Evolutionary conservation across 2,113 vertebrate species (phyloP).

Genomic region (Lethenteron reissneri): DNA sequence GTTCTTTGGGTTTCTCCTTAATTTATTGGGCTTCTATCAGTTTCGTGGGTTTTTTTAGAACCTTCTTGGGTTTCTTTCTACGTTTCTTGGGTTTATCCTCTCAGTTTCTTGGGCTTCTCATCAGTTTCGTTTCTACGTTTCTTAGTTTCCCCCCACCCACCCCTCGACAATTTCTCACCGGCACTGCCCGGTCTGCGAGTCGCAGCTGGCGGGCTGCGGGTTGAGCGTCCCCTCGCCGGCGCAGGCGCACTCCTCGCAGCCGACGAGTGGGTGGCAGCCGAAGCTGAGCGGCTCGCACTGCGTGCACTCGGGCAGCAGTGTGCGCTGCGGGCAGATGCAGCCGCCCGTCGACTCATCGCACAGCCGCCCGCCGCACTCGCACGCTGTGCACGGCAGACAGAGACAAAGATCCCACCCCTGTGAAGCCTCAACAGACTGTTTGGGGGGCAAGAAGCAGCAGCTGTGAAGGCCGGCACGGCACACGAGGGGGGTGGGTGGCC

Average conservation of each 20-base stretch:
- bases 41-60: too few species aligned
- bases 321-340: conserved; percentile 71
- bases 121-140: too few species aligned
- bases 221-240: conserved; percentile 37
- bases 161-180: conserved; percentile 24
- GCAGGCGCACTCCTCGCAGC: conserved; percentile 84
- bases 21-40: too few species aligned
- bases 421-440: too few species aligned
- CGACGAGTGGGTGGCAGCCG: conserved; percentile 68
- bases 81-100: too few species aligned
- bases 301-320: conserved; percentile 46
- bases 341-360: conserved; percentile 61
- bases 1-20: too few species aligned
- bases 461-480: too few species aligned
- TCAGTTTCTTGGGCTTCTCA: too few species aligned
- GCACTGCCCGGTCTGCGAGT: conserved; percentile 68
- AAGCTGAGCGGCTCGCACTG: conserved; percentile 64
- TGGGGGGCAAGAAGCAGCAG: too few species aligned
- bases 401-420: background rate
- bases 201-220: conserved; percentile 31
- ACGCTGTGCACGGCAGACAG: conserved; percentile 29
- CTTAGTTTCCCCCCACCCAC: background rate
- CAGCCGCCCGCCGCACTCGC: conserved; percentile 46
- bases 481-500: too few species aligned
- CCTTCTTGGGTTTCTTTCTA: too few species aligned